Evolutionary conservation across 2,888 invertebrate species (phyloP), one percentile per base, ranked within the genome.

Genomic region (Metallyticus violacea): DNA sequence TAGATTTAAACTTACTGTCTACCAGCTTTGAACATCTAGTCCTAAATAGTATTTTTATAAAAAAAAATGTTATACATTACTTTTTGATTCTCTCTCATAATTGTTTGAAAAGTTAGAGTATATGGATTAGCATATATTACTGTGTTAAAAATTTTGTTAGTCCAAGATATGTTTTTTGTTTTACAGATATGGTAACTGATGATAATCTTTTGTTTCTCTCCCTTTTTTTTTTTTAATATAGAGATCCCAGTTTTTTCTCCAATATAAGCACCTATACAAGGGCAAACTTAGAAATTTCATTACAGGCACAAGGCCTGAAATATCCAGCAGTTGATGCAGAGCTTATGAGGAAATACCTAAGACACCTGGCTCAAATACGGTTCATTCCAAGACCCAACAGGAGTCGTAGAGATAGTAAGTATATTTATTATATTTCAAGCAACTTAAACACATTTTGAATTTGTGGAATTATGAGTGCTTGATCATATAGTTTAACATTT

Each of bases 321-420:
- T 89, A 89, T 85, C 89, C 89, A 7, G 79, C 86, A 3, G 85
- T 89, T n/a, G 88, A 89, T 85, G 84, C 86, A n/a, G 84, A 86
- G 25, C 84, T 88, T 2, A 85, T 89, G 79, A 78, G 77, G 22
- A 88, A 77, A 27, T 89, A 89, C 80, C 77, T 89, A 6, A 80
- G 85, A 26, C 85, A 89, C 29, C 85, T 89, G 79, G 76, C 87
- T 26, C 85, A 77, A 26, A 25, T 86, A 25, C 86, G 85, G 7
- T 81, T 87, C 7, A 84, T 88, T 76, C 88, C 88, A 15, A 40
- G 78, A 7, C 88, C 88, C 22, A 78, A 30, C 26, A 79, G 86
- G 76, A 87, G 77, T 29, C 80, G 76, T 26, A 86, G 86, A 40
- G 83, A 82, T 29, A 87, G 88, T 88, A 85, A 88, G 88, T 83